Percentiles rank a stretch among this genome's conserved stretches.
These are phyloP conservation scores for Lepidonotus clava DNA, from an alignment of 2,888 invertebrate genomes.

Conservation along the genomic window DNA sequence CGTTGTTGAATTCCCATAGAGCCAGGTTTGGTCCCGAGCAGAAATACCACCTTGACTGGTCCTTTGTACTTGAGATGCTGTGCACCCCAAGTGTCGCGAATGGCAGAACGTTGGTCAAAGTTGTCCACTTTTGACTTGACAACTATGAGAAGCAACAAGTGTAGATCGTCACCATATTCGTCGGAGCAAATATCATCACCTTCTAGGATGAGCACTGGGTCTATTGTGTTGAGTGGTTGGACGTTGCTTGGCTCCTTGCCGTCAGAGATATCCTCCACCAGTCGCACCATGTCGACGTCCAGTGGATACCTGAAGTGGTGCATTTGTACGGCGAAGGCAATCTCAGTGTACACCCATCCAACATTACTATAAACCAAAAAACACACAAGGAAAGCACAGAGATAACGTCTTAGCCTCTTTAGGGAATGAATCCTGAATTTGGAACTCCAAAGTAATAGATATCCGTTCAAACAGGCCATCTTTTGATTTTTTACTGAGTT, in stretches of 20 bases:
- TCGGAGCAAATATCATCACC: slow-evolving; percentile 70
- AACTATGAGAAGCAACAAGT: slow-evolving; percentile 87
- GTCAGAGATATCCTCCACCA: slow-evolving; percentile 63
- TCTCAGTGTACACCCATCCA: too few relatives aligned
- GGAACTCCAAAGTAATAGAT: too few relatives aligned
- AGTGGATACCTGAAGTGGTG: slow-evolving; percentile 91
- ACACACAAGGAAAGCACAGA: too few relatives aligned
- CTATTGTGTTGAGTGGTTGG: slow-evolving; percentile 82
- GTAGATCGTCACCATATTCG: slow-evolving; percentile 70
- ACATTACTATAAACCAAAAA: too few relatives aligned
- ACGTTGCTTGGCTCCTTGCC: slow-evolving; percentile 81
- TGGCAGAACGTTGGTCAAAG: slow-evolving; percentile 86
- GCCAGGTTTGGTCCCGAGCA: slow-evolving; percentile 53
- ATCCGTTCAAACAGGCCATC: too few relatives aligned
- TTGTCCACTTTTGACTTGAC: slow-evolving; percentile 90
- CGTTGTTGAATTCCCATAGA: slow-evolving; percentile 81
- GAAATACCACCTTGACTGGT: slow-evolving; percentile 81
- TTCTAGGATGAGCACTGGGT: slow-evolving; percentile 69
- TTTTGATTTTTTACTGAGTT: too few relatives aligned
- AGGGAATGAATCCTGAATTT: too few relatives aligned
- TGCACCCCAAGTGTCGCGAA: slow-evolving; percentile 91
- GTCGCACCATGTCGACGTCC: slow-evolving; percentile 84
- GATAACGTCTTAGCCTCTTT: too few relatives aligned
- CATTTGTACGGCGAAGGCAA: too few relatives aligned
- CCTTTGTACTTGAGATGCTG: too few relatives aligned